Conservation (phyloP, 2,113 vertebrate species). For the Aleadryas rufinucha region DNA sequence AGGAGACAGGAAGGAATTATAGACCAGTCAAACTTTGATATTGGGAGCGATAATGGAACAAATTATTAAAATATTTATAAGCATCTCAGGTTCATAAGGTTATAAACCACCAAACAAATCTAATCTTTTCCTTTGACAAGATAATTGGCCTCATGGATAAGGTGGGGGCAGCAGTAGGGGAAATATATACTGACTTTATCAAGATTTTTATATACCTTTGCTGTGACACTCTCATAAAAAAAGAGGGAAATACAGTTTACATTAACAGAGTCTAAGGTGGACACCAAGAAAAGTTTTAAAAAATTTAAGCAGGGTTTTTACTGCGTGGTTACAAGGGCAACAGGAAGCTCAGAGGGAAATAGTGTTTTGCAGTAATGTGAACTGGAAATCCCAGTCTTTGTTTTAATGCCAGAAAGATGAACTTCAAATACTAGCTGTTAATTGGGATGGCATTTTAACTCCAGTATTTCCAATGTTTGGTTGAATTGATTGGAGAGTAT, state of each 20-base stretch:
- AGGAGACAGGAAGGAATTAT: constrained; percentile 53
- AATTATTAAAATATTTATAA: constrained; percentile 70
- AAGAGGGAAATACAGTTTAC: neutral
- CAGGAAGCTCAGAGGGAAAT: neutral
- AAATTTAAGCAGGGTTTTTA: neutral
- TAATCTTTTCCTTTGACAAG: constrained; percentile 60
- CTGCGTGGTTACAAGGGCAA: neutral
- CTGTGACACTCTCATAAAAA: neutral
- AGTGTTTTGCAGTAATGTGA: neutral
- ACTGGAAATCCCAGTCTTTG: neutral
- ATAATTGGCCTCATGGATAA: constrained; percentile 51
- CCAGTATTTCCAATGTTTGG: neutral
- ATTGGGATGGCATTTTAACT: neutral
- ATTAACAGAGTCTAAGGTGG: neutral
- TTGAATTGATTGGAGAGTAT: rapidly evolving
- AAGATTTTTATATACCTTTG: constrained; percentile 33
- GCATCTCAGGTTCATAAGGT: constrained; percentile 59
- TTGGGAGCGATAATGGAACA: constrained; percentile 63
- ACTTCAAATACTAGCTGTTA: neutral
- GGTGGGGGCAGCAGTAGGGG: neutral
- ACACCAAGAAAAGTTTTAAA: neutral
- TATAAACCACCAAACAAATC: constrained; percentile 62
- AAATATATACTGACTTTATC: constrained; percentile 17
- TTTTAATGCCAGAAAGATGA: neutral
- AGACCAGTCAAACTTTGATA: constrained; percentile 63